Conservation (phyloP, 2,113 vertebrate species). For the Paracanthobrama guichenoti region DNA sequence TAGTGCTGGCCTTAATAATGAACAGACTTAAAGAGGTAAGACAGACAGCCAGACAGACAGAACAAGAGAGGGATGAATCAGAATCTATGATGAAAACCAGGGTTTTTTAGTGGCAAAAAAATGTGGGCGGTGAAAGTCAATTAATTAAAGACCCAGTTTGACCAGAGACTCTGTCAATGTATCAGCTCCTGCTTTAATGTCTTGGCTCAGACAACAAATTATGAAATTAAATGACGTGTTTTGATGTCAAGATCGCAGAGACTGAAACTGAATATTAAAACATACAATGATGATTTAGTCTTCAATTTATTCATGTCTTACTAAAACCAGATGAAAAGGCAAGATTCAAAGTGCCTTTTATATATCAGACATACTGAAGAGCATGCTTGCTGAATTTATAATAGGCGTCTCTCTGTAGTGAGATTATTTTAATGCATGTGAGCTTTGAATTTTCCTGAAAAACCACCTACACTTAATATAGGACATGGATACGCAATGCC, state of each 20-base stretch:
- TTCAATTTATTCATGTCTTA: background rate
- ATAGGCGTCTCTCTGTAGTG: background rate
- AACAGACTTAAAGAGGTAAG: background rate
- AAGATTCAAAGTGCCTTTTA: conserved; percentile 15
- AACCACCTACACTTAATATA: background rate
- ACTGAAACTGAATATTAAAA: background rate
- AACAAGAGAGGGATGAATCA: background rate
- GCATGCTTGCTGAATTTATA: background rate
- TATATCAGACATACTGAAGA: background rate
- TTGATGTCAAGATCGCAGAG: background rate
- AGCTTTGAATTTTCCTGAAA: background rate
- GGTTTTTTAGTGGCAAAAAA: background rate
- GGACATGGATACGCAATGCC: background rate
- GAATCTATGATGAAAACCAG: background rate
- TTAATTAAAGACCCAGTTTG: conserved; percentile 5
- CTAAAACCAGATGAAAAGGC: conserved; percentile 9
- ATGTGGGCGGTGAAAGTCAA: background rate
- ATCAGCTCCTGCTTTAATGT: conserved; percentile 7
- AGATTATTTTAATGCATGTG: background rate
- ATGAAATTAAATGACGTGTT: background rate
- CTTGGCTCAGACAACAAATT: background rate
- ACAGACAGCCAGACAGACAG: background rate
- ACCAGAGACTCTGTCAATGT: background rate
- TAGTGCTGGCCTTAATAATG: background rate
- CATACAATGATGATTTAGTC: conserved; percentile 12